Evolutionary conservation across 2,888 invertebrate genomes (phyloP), one percentile per base, ranked within the genome.

Genomic region (Eugnorisma glareosa): DNA sequence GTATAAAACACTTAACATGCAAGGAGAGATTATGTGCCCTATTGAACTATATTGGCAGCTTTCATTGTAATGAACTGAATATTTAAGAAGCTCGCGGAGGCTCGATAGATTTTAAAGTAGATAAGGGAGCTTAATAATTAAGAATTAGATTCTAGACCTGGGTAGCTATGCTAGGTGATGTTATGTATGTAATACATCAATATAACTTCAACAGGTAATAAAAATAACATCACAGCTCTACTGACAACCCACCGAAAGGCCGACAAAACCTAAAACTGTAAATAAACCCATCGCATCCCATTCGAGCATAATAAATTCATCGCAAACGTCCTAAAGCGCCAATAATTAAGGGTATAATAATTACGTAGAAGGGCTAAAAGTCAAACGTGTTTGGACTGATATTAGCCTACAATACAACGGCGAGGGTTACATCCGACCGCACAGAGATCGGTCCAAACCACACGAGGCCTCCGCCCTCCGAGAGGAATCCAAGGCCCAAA

Each of bases 371-470:
- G 86, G 92, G 90, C 79, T 87, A 86, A 86, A 90, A 93, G 92
- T 92, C 91, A 92, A 91, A 90, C 89, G 90, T 90, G 89, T 91
- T 92, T 90, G 72, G 89, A 88, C 90, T 86, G 87, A 89, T 92
- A 93, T 92, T 91, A 93, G 91, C 90, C 89, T 86, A 82, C 80
- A 82, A 86, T 79, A 79, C 75, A 73, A 80, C 73, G 74, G 79
- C 66, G 83, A 86, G 90, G 88, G 89, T 89, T 88, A 89, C 89
- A 89, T 91, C 89, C 88, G 86, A 85, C 92, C 93, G 85, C 91
- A 91, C 89, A 90, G 90, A 90, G 89, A 84, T 74, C 87, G 87
- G 86, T 86, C 85, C 86, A 91, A 89, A 94, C 95, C 94, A 90
- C 94, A 94, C 88, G 89, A 88, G 61, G 74, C 74, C 74, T 70